Base-by-base conservation (phyloP, 2,797 vertebrate species). In the Sebastes kiyomatsui region DNA sequence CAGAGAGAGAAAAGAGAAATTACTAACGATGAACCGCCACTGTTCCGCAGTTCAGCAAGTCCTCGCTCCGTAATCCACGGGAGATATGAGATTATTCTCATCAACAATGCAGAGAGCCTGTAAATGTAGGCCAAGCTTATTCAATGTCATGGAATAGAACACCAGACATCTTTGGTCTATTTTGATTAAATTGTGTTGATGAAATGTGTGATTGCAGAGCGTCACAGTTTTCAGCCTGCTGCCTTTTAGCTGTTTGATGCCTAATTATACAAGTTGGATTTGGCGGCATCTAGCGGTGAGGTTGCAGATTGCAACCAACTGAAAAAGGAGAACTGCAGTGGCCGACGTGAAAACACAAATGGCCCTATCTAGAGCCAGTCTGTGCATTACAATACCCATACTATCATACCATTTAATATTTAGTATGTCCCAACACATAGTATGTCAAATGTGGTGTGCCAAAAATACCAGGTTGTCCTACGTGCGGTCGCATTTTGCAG, bases 71-170 rank as follows among this genome's bases (percentile, higher is more conserved):
- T 93, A 94, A 93, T 93, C 90, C 90, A 87, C 77, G 66, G 86
- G 80, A 89, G 87, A 91, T 87, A 79, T 70, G 65, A 90, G 89
- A 93, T 93, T 93, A 90, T 92, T 87, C 93, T 80, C 80, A 86
- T 85, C 90, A 91, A 91, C 87, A 88, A 87, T 79, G 85, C 76
- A 72, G 52, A 71, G 73, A 81, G 72, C 30, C 62, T 70, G 69
- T 68, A 84, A 90, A 94, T 93, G 86, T 93, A 92, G 92, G 92
- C 56, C 89, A 88, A 85, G 85, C 79, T 71, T 72, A 60, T 88
- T 86, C 77, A 70, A 78, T 70, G 56, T 82, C 68, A 76, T 38
- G 60, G 72, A 87, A 81, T 86, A 77, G 77, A 77, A 58, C 67
- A 79, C 22, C 22, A 75, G 58, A 62, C 54, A 38, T 55, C 25